A percentile compares a stretch with the other conserved stretches of the same genome.
phyloP scores from a whole-genome alignment of 1,140 invertebrate genomes.

The Drosophila gunungcola region DNA sequence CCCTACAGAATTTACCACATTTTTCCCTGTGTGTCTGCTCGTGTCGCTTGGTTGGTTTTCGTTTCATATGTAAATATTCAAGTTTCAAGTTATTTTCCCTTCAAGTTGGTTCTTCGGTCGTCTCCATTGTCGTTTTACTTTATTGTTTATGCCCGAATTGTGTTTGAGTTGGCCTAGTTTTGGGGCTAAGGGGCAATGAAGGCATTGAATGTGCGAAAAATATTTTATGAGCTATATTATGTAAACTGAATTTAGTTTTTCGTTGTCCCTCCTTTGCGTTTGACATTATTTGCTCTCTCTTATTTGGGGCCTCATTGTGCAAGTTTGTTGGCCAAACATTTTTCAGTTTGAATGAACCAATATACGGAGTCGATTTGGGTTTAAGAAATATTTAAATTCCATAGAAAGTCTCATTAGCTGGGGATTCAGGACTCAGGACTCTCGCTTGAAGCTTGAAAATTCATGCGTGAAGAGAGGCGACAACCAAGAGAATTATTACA shows the following conservation, averaged over 20 bases:
- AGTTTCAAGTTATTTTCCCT: constrained; percentile 79
- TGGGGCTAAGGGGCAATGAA: constrained; percentile 36
- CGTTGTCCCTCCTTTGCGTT: background rate
- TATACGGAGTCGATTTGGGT: constrained; percentile 22
- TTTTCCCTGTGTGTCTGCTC: constrained; percentile 37
- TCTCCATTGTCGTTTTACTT: constrained; percentile 63
- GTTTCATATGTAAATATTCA: constrained; percentile 80
- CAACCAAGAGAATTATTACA: constrained; percentile 67
- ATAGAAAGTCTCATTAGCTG: constrained; percentile 33
- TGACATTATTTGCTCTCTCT: constrained; percentile 63
- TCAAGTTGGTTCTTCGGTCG: constrained; percentile 71
- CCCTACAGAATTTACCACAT: constrained; percentile 9
- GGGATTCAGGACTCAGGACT: background rate
- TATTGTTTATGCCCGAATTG: constrained; percentile 79
- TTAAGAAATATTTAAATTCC: constrained; percentile 27
- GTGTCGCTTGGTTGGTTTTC: constrained; percentile 69
- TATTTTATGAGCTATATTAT: constrained; percentile 81
- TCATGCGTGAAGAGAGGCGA: constrained; percentile 66
- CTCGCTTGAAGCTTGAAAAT: constrained; percentile 36
- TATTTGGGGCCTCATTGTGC: constrained; percentile 39
- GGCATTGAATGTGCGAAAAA: constrained; percentile 62
- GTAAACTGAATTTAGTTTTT: constrained; percentile 80
- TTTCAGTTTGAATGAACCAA: constrained; percentile 37
- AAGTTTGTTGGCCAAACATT: constrained; percentile 56
- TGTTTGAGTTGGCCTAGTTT: constrained; percentile 72